Evolutionary conservation across 2,888 invertebrate genomes (phyloP), one percentile per base, ranked within the genome.

Genomic region (Drosophila seclusa): DNA sequence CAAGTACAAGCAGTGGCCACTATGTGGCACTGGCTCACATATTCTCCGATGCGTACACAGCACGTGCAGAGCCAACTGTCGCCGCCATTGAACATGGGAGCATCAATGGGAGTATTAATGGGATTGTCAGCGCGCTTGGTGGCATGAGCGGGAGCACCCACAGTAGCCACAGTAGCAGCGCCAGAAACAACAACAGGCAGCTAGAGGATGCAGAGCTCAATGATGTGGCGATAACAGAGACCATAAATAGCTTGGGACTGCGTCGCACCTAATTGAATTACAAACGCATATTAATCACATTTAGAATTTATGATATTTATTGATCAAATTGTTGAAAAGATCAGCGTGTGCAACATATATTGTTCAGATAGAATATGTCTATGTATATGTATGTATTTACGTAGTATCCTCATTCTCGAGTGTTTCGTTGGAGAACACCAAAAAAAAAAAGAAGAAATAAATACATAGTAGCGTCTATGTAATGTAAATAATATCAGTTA

Each of bases 401-500:
- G 32, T 48, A 76, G 45, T 49, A 42, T 52, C 48, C 5, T 42
- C 57, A 42, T 38, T 58, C 34, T 36, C 49, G 21, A 68, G 8
- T 38, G 32, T 48, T 53, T 42, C 8, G n/a, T 52, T 27, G 34
- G 21, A 18, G 27, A 48, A 31, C 24, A 38, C 38, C 18, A 16
- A 21, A 38, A 34, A 27, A 48, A 40, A 45, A 1, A 29, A 8
- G 40, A 42, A 27, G 49, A 27, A 45, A 32, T 49, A 42, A 59
- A 53, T 38, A 42, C 45, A 21, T 48, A 21, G 29, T 73, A 75
- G 52, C 60, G 45, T 45, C 48, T 66, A 36, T 66, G 50, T 38
- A 29, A 49, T 80, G 80, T 75, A 77, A 80, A 80, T 80, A 80
- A 76, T 80, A 71, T 80, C 67, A 80, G 67, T 71, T 77, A 64